Base-by-base conservation (phyloP, 2,113 vertebrate species). In the Channa argus region DNA sequence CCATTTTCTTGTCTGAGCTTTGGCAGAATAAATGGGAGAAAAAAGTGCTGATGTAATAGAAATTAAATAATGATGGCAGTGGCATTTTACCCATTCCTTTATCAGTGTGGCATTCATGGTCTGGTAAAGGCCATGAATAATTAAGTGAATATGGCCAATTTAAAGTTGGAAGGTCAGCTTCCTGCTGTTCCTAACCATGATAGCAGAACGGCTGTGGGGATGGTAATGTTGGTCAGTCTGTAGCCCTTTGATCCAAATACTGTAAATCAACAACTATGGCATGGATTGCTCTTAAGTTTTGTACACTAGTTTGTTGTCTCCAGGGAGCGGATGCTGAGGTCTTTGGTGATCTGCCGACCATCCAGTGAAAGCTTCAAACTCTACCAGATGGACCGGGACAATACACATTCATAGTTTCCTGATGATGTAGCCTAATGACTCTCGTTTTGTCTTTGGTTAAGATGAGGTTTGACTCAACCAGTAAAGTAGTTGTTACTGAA, bases 71-170 rank as follows among this genome's bases (percentile, higher is more conserved):
- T 8, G 39, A 6, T 51, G 37, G 9, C 24, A 37, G 9, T 55
- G 49, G 52, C 15, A 66, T 63, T 74, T 66, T 11, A 7, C 2
- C 24, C n/a, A 15, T 55, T 46, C 11, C 8, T 50, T 50, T n/a
- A 74, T 68, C 33, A 36, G 2, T 6, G 13, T 64, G 55, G 33
- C n/a, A 66, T 47, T 69, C 33, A 49, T 51, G 58, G 53, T 68
- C 33, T 37, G n/a, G 10, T 9, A 71, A 75, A 71, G 61, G 61
- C 66, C 83, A 70, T 9, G 2, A 15, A 11, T n/a, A 38, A 11
- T 3, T 38, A 33, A 4, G 54, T 33, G 15, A 60, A 8, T 52
- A 9, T 36, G 13, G 46, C 24, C 60, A 14, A 62, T 66, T 67
- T 4, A 5, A 69, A 55, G 0, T 51, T 67, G 15, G 33, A 74